Conservation (phyloP, 1,140 invertebrate genomes). For the Pentalonia nigronervosa region DNA sequence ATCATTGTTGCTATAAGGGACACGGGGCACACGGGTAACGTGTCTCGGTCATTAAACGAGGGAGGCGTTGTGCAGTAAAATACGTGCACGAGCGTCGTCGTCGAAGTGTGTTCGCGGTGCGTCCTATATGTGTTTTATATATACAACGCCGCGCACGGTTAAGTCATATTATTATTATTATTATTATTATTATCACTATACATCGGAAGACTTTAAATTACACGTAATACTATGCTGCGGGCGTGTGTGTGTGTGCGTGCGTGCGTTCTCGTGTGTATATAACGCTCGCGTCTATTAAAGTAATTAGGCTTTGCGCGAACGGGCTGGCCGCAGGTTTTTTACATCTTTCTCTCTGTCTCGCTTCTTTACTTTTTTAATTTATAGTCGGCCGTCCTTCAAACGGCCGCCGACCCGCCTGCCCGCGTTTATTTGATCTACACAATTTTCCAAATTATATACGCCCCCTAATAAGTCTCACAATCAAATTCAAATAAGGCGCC, state of each 20-base stretch:
- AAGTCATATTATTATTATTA: constrained; percentile 51
- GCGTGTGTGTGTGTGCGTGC: background rate
- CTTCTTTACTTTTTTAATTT: constrained; percentile 44
- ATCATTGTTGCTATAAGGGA: constrained; percentile 33
- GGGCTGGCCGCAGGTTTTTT: background rate
- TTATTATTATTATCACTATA: no score
- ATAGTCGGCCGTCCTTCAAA: constrained; percentile 52
- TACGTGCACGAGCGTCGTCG: constrained; percentile 18
- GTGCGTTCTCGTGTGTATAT: background rate
- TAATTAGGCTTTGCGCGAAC: constrained; percentile 56
- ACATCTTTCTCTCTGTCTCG: constrained; percentile 30
- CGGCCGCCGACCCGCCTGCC: constrained; percentile 9
- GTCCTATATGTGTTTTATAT: background rate
- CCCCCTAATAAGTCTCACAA: constrained; percentile 42
- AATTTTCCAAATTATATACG: constrained; percentile 48
- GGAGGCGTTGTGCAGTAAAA: constrained; percentile 36
- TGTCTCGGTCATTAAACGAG: constrained; percentile 29
- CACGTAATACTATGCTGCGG: background rate
- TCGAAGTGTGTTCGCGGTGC: background rate
- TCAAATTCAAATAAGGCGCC: constrained; percentile 47
- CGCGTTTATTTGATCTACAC: constrained; percentile 39
- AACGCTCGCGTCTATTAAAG: constrained; percentile 53
- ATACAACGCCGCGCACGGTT: background rate
- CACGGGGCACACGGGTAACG: background rate
- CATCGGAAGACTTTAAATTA: constrained; percentile 36